Evolutionary conservation across 2,888 invertebrate genomes (phyloP).

Genomic region (Eupithecia abbreviata): DNA sequence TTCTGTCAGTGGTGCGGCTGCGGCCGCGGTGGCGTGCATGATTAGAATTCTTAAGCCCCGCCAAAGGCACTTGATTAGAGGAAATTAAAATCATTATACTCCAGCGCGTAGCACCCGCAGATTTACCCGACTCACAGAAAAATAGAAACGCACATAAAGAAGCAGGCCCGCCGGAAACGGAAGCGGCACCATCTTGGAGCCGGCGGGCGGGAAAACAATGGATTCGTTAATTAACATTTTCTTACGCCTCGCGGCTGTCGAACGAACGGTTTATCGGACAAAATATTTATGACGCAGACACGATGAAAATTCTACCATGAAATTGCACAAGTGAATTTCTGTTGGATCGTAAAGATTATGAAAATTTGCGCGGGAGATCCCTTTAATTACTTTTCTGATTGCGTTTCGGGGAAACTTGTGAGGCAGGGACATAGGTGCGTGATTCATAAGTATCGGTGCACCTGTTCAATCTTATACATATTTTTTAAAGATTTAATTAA

Average conservation of each 20-base stretch:
- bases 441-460: conserved; percentile 48
- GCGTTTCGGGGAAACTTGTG: conserved; percentile 35
- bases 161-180: conserved; percentile 81
- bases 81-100: conserved; percentile 84
- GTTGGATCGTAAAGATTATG: conserved; percentile 59
- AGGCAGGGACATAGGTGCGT: conserved; percentile 35
- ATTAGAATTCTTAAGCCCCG: conserved; percentile 84
- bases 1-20: conserved; percentile 78
- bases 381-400: conserved; percentile 49
- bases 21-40: conserved; percentile 67
- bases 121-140: conserved; percentile 75
- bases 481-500: neutral
- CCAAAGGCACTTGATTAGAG: conserved; percentile 84
- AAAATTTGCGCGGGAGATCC: conserved; percentile 47
- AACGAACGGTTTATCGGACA: conserved; percentile 84
- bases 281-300: conserved; percentile 82
- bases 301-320: conserved; percentile 76
- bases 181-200: conserved; percentile 84
- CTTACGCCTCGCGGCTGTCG: conserved; percentile 86
- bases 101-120: conserved; percentile 73
- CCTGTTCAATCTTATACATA: conserved; percentile 37
- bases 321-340: conserved; percentile 71
- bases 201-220: conserved; percentile 88
- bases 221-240: conserved; percentile 91
- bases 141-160: conserved; percentile 83